Evolutionary conservation across 2,888 invertebrate genomes (phyloP).

Genomic region (Folsomia candida): DNA sequence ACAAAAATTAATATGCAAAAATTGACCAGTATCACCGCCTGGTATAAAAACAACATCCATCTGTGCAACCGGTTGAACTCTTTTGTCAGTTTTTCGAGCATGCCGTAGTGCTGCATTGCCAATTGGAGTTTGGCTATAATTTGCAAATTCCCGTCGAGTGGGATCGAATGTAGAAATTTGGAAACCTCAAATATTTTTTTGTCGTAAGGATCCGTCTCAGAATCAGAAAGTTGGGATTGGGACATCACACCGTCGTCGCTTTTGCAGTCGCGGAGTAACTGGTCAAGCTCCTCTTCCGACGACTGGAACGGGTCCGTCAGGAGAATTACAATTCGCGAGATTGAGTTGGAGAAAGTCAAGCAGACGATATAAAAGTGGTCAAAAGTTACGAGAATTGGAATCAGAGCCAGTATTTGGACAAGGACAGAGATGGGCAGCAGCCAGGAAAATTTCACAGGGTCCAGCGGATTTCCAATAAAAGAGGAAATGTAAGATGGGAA

Average conservation of each 20-base stretch:
- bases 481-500: conserved; percentile 16
- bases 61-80: conserved; percentile 11
- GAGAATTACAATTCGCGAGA: conserved; percentile 7
- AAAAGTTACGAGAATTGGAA: conserved; percentile 11
- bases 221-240: too few relatives aligned
- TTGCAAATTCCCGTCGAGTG: background rate
- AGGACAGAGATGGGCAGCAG: conserved; percentile 6
- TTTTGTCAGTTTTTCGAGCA: conserved; percentile 4
- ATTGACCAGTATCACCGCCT: conserved; percentile 12
- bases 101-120: background rate
- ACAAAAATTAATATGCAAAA: conserved; percentile 20
- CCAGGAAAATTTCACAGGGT: background rate
- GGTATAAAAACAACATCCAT: conserved; percentile 13
- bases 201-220: too few relatives aligned
- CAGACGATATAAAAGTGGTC: conserved; percentile 19
- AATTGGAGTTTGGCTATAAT: background rate
- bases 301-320: background rate
- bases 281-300: background rate
- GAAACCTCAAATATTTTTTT: background rate
- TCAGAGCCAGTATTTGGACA: background rate
- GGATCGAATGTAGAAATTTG: background rate
- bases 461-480: conserved; percentile 15
- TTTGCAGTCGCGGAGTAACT: background rate
- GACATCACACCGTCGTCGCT: background rate
- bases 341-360: conserved; percentile 13